Evolutionary conservation across 2,113 vertebrate genomes (phyloP).

Genomic region (Gasterosteus aculeatus): DNA sequence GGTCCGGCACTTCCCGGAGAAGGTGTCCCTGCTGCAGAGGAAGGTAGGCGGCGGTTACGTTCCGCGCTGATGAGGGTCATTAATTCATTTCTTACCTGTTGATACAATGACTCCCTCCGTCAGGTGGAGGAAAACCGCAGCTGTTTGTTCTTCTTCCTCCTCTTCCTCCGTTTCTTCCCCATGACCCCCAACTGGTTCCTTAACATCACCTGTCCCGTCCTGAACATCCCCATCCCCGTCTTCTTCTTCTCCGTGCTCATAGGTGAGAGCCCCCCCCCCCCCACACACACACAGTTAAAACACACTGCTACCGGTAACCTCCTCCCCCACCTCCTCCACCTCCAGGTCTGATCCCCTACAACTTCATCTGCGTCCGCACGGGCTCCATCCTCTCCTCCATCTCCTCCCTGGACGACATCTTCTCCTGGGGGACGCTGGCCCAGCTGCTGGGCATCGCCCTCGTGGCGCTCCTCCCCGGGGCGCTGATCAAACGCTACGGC

Average conservation of each 20-base stretch:
- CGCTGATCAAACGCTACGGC: constrained; percentile 89
- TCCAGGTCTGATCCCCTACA: constrained; percentile 94
- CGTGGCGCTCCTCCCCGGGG: constrained; percentile 89
- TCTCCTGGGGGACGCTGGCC: constrained; percentile 90
- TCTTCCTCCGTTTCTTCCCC: constrained; percentile 96
- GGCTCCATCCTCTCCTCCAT: constrained; percentile 93
- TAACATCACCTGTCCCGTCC: constrained; percentile 93
- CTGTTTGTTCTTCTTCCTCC: constrained; percentile 94
- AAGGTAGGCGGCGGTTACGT: constrained; percentile 81
- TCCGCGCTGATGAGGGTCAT: too few species aligned
- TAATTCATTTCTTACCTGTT: too few species aligned
- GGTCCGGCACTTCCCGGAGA: constrained; percentile 86
- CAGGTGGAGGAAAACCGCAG: constrained; percentile 95
- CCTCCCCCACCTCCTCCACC: neutral
- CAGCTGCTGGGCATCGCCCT: constrained; percentile 92
- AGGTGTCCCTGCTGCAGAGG: constrained; percentile 87
- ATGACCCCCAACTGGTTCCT: constrained; percentile 99
- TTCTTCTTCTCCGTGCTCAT: constrained; percentile 97
- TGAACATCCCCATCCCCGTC: constrained; percentile 91
- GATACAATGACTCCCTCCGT: neutral
- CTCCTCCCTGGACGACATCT: constrained; percentile 92
- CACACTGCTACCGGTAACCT: too few species aligned
- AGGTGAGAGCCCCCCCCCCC: constrained; percentile 82
- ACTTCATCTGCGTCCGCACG: constrained; percentile 97
- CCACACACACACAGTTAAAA: neutral